A percentile compares a stretch with the other conserved stretches of the same genome.
phyloP scores from a whole-genome alignment of 53 echinoderm and acorn worm genomes.

The Echinarachnius parma region DNA sequence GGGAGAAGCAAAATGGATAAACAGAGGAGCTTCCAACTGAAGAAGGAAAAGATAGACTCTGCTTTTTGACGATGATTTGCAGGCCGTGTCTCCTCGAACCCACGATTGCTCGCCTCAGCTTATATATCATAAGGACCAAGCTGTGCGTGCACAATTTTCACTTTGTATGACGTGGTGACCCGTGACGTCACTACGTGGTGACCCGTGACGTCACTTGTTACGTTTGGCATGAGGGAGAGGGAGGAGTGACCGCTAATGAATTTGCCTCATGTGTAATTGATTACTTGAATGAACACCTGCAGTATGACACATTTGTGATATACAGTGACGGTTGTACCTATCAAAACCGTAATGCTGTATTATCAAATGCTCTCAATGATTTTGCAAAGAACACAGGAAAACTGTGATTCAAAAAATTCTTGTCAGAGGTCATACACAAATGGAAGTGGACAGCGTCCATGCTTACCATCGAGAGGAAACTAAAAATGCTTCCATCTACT shows the following conservation, averaged over 20 bases:
- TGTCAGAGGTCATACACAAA: constrained; percentile 49
- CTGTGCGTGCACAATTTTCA: constrained; percentile 17
- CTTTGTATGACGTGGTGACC: constrained; percentile 38
- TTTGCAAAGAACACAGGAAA: constrained; percentile 31
- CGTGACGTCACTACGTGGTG: no score
- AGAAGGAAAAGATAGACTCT: constrained; percentile 35
- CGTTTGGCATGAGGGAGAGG: constrained; percentile 46
- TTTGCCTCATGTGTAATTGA: constrained; percentile 38
- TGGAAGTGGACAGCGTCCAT: constrained; percentile 56
- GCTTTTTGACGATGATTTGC: constrained; percentile 34
- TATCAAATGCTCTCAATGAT: constrained; percentile 42
- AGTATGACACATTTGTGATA: constrained; percentile 40
- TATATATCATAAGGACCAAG: constrained; percentile 15
- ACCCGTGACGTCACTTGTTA: no score
- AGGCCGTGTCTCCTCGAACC: constrained; percentile 48
- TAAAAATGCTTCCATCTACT: constrained; percentile 39
- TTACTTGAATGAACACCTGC: constrained; percentile 34
- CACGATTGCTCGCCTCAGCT: constrained; percentile 44
- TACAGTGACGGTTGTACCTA: constrained; percentile 52
- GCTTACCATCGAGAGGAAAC: constrained; percentile 29
- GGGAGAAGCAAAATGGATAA: constrained; percentile 23
- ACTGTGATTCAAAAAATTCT: constrained; percentile 45
- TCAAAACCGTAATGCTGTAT: constrained; percentile 33
- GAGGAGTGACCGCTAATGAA: constrained; percentile 38
- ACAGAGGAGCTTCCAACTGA: constrained; percentile 6